Evolutionary conservation across 2,888 invertebrate species (phyloP).

Genomic region (Lissocephala sabroskyi): DNA sequence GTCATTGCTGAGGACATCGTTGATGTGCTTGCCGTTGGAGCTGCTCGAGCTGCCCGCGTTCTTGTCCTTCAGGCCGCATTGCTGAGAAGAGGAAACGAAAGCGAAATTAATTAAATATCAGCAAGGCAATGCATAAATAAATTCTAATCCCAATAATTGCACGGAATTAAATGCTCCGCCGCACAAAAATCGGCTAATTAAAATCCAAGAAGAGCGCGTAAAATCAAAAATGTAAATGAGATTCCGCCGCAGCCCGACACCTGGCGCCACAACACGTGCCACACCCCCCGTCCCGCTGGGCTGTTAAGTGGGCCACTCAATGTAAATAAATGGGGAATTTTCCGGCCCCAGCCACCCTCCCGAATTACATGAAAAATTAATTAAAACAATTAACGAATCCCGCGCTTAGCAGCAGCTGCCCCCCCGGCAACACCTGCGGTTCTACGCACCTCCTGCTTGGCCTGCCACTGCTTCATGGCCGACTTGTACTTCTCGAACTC

Average conservation of each 20-base stretch:
- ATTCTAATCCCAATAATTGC: constrained; percentile 5
- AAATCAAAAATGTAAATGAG: constrained; percentile 23
- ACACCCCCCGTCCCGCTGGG: neutral
- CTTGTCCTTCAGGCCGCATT: constrained; percentile 70
- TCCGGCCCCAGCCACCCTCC: constrained; percentile 23
- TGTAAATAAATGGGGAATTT: constrained; percentile 40
- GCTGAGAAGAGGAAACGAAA: constrained; percentile 41
- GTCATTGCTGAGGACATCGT: constrained; percentile 71
- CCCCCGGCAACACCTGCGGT: neutral
- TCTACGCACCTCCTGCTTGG: constrained; percentile 88
- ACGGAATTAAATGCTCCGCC: constrained; percentile 8
- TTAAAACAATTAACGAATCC: constrained; percentile 67
- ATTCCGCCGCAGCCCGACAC: neutral
- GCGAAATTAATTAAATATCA: constrained; percentile 7
- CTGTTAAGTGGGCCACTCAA: neutral
- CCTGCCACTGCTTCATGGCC: constrained; percentile 96
- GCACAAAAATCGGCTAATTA: constrained; percentile 15
- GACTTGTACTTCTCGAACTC: constrained; percentile 98
- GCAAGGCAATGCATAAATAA: constrained; percentile 2
- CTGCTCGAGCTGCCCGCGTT: constrained; percentile 22
- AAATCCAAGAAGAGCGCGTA: constrained; percentile 3
- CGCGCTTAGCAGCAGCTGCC: constrained; percentile 39
- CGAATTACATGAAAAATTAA: constrained; percentile 59
- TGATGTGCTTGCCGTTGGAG: constrained; percentile 68
- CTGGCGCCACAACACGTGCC: neutral